Evolutionary conservation across 2,888 invertebrate species (phyloP), one percentile per base, ranked within the genome.

Genomic region (Rapana venosa): DNA sequence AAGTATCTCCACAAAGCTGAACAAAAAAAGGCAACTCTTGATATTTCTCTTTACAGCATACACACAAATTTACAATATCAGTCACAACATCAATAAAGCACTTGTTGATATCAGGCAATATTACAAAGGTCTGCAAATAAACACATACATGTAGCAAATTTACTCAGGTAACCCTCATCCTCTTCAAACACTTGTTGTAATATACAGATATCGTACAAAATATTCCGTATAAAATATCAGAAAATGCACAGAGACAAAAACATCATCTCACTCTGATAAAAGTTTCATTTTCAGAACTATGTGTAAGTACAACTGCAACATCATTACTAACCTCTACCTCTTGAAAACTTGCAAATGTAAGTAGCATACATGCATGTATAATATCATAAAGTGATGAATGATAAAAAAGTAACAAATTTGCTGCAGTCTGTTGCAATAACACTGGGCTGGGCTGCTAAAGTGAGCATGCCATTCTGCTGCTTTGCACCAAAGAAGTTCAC

Each of bases 41-140:
- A 79, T 26, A 32, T 15, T 30, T 32, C 13, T 17, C 2, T 17
- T 17, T 17, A 79, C 30, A 79, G 32, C 77, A 79, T 26, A 20
- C 77, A 79, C 1, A 15, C 22, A 20, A 32, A 32, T 74, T 26
- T n/a, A 79, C 77, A 79, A 79, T 17, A 74, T 26, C 74, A 15
- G 32, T 17, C 15, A 79, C 77, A 79, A 79, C 32, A 79, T 79
- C 8, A 32, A 79, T 79, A 79, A 79, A 79, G 77, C 77, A 79
- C 77, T 79, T 79, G 77, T 79, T 79, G 32, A 35, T 79, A 79
- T 79, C 77, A 79, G 35, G 35, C 77, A 79, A 79, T 79, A 32
- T 79, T 79, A 26, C 32, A 35, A 5, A 79, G 32, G 20, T n/a
- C n/a, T 74, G 74, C n/a, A 11, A 79, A 79, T 32, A 20, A 79